Percentiles rank a stretch among this genome's conserved stretches.
Conservation (phyloP, 2,113 vertebrate species). For the Oryzias curvinotus region DNA sequence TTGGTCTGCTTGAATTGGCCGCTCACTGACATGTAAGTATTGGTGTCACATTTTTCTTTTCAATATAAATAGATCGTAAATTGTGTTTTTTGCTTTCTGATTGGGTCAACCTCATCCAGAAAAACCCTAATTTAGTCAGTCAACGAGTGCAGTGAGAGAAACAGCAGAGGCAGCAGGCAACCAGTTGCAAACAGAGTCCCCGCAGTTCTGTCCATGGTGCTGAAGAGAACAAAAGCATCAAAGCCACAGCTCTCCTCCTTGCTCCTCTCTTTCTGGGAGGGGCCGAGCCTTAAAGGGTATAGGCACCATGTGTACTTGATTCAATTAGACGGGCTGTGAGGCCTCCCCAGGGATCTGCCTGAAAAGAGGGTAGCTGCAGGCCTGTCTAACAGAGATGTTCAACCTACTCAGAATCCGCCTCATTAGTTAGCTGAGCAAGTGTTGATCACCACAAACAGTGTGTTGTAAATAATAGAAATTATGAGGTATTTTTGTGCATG, state of each 20-base stretch:
- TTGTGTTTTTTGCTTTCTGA: slow-evolving; percentile 22
- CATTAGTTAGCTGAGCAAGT: slow-evolving; percentile 79
- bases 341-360: slow-evolving; percentile 78
- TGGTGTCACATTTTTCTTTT: slow-evolving; percentile 16
- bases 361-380: slow-evolving; percentile 60
- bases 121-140: slow-evolving; percentile 8
- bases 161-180: slow-evolving; percentile 55
- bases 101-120: not conserved
- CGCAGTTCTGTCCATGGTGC: slow-evolving; percentile 67
- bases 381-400: slow-evolving; percentile 86
- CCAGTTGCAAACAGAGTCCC: slow-evolving; percentile 75
- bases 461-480: slow-evolving; percentile 1
- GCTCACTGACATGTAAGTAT: slow-evolving; percentile 33
- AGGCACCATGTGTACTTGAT: slow-evolving; percentile 81
- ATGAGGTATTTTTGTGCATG: not conserved
- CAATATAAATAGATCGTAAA: slow-evolving; percentile 28
- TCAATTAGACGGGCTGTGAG: slow-evolving; percentile 89
- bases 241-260: slow-evolving; percentile 55
- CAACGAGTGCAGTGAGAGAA: slow-evolving; percentile 4
- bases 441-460: slow-evolving; percentile 65
- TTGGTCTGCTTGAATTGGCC: slow-evolving; percentile 40
- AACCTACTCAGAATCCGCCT: slow-evolving; percentile 68
- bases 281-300: slow-evolving; percentile 54
- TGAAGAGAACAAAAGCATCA: slow-evolving; percentile 70
- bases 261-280: slow-evolving; percentile 48